Conservation (phyloP, 2,113 vertebrate genomes). For the Caretta caretta region DNA sequence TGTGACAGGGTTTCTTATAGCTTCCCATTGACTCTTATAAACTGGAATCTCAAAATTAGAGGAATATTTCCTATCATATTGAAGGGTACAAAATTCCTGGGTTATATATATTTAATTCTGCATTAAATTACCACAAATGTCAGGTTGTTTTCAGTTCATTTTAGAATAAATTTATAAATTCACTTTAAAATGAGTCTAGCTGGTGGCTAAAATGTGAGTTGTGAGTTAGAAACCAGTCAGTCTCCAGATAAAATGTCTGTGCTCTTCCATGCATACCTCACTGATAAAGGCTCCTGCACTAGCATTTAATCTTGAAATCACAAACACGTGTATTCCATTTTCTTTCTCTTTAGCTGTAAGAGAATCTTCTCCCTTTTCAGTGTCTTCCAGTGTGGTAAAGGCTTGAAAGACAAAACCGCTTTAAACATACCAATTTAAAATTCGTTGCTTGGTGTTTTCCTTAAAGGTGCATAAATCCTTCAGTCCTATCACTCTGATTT, state of each 20-base stretch:
- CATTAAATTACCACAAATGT: neutral
- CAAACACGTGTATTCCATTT: neutral
- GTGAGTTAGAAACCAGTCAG: neutral
- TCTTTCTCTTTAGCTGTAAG: neutral
- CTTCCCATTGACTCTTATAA: neutral
- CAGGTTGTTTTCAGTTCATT: neutral
- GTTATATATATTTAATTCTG: fast-evolving
- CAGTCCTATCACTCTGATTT: neutral
- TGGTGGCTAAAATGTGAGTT: neutral
- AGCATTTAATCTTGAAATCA: neutral
- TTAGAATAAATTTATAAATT: neutral
- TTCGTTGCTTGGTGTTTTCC: neutral
- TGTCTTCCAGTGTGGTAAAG: neutral
- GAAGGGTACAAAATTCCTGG: neutral
- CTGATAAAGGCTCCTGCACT: neutral
- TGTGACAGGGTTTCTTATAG: neutral
- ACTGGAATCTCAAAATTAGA: neutral
- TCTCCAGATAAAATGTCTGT: fast-evolving
- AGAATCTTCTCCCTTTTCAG: neutral
- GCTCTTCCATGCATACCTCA: neutral
- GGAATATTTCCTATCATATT: neutral
- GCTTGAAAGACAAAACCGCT: neutral
- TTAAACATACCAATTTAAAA: neutral
- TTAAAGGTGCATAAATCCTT: neutral
- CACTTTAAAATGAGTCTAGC: neutral